Evolutionary conservation across 2,888 invertebrate genomes (phyloP).

Genomic region (Mactromeris polynyma): DNA sequence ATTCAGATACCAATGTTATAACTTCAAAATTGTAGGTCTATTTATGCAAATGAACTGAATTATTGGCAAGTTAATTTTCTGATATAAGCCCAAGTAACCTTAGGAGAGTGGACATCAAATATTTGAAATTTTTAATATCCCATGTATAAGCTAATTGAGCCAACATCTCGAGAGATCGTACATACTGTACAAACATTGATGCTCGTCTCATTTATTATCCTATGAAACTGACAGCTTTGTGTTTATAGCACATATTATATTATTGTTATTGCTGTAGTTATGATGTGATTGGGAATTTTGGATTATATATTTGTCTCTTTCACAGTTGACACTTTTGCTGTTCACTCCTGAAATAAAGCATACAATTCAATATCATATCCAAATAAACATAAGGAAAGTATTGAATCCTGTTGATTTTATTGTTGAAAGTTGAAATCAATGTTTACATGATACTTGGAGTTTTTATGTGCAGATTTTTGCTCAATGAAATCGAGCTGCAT

Average conservation of each 20-base stretch:
- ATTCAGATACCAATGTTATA: background rate
- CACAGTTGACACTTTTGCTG: background rate
- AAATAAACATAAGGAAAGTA: background rate
- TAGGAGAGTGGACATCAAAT: constrained; percentile 12
- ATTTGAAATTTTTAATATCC: constrained; percentile 12
- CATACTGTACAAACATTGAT: background rate
- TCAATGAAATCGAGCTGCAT: constrained; percentile 8
- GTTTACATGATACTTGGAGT: background rate
- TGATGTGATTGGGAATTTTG: background rate
- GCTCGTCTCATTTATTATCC: background rate
- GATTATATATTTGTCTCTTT: background rate
- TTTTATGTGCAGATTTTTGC: background rate
- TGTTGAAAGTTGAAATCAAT: background rate
- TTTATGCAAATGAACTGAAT: constrained; percentile 10
- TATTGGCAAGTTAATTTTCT: background rate
- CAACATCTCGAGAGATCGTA: background rate
- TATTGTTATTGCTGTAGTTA: background rate
- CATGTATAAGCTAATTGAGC: background rate
- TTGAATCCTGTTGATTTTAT: background rate
- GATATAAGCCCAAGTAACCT: background rate
- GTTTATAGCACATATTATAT: background rate
- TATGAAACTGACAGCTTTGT: background rate
- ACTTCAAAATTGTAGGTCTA: background rate
- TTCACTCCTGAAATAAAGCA: background rate
- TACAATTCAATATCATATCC: background rate